Evolutionary conservation across 2,113 vertebrate species (phyloP).

Genomic region (Corythornis madagascariensis): DNA sequence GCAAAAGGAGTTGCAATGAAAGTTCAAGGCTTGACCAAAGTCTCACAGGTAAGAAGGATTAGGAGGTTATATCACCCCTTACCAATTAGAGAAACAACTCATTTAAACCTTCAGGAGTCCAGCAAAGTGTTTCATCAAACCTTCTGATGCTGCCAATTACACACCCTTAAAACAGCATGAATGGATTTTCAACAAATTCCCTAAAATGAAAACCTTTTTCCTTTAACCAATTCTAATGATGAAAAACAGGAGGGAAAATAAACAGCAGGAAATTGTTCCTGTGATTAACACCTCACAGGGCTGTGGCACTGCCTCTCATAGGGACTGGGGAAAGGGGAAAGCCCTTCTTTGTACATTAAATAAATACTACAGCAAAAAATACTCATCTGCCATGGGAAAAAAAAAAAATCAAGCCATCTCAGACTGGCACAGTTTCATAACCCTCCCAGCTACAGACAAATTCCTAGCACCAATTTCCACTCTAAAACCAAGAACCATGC

Average conservation of each 20-base stretch:
- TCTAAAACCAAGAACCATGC: neutral
- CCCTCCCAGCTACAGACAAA: neutral
- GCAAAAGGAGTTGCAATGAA: neutral
- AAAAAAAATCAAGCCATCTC: neutral
- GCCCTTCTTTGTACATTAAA: neutral
- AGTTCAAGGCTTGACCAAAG: neutral
- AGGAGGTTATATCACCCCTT: rapidly evolving
- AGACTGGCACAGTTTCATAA: neutral
- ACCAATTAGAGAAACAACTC: neutral
- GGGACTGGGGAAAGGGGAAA: neutral
- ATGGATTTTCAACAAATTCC: neutral
- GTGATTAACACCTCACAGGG: neutral
- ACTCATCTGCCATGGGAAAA: neutral
- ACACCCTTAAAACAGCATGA: neutral
- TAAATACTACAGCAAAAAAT: neutral
- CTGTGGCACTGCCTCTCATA: neutral
- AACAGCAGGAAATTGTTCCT: neutral
- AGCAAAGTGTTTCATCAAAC: neutral
- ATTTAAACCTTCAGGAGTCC: neutral
- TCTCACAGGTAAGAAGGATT: neutral
- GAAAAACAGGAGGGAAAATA: neutral
- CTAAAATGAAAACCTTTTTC: neutral
- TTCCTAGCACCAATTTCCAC: neutral
- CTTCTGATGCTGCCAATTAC: neutral
- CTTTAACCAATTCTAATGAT: neutral